phyloP scores from a whole-genome alignment of 2,113 vertebrate genomes.

The Cepphus grylle region DNA sequence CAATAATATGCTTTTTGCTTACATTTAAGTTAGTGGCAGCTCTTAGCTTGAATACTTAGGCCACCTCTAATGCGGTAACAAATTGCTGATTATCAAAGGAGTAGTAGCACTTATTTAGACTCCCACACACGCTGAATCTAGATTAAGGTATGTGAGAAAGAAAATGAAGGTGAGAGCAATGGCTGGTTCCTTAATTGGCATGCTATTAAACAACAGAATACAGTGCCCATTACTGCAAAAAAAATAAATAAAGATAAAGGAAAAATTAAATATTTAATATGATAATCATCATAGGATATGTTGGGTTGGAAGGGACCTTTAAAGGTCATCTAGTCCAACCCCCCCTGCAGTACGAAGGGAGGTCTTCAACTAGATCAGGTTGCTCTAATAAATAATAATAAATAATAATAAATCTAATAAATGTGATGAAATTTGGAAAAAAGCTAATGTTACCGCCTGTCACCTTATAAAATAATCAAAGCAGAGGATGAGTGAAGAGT shows the following conservation, averaged over 20 bases:
- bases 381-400: too few relatives aligned
- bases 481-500: not conserved
- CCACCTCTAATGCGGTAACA: not conserved
- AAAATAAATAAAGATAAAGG: not conserved
- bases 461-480: not conserved
- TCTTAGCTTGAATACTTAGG: not conserved
- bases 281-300: not conserved
- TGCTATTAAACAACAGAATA: not conserved
- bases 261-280: not conserved
- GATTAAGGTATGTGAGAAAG: not conserved
- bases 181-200: not conserved
- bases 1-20: not conserved
- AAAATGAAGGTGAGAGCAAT: not conserved
- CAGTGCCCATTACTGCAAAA: not conserved
- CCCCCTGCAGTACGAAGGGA: too few relatives aligned
- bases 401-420: not conserved
- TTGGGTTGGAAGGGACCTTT: too few relatives aligned
- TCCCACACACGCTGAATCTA: not conserved
- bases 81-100: slow-evolving; percentile 18
- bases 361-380: too few relatives aligned
- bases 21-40: not conserved
- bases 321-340: too few relatives aligned
- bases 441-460: not conserved
- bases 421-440: not conserved
- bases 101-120: not conserved